Base-by-base conservation (phyloP, 2,113 vertebrate species). In the Coreoperca whiteheadi region DNA sequence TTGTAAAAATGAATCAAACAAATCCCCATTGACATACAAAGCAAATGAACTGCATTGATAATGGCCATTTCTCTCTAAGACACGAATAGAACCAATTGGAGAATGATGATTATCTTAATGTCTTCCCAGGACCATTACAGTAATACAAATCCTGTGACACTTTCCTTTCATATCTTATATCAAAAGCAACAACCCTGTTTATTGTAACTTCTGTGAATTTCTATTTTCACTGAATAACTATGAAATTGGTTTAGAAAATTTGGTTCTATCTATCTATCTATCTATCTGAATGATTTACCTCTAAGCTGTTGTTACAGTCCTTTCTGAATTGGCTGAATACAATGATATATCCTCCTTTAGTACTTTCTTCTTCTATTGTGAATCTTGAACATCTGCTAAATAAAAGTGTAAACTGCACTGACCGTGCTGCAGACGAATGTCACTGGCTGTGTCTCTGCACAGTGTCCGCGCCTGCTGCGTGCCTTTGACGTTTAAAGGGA, bases 391-490 rank as follows among this genome's bases (percentile, higher is more conserved):
- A n/a, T 68, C 53, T 30, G 15, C 12, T 43, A 1, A 50, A 50
- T 43, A 0, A 39, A 10, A 1, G 15, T 39, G 11, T 7, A 28
- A 65, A 2, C 25, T 32, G 21, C 7, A 4, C 18, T 0, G 54
- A 25, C 28, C 8, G 4, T 2, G 76, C 68, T 61, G 76, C 69
- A 75, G 65, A 5, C 59, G 28, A 1, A 46, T 57, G 75, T 46
- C 80, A 1, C 53, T 2, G 75, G 16, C 82, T 84, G 72, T 83
- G 71, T 82, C 82, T 82, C 12, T 30, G 43, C 60, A 16, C 56
- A 9, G 4, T 37, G 77, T 54, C 59, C 16, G 11, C 25, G 57
- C 7, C 61, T 61, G 59, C 79, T 68, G 63, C 76, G 14, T 32
- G 60, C 50, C 65, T 57, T 14, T 46, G 46, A 50, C n/a, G 39